phyloP scores from a whole-genome alignment of 64 coral and sea anemone species.

The Hydrozoanthus tunicans region DNA sequence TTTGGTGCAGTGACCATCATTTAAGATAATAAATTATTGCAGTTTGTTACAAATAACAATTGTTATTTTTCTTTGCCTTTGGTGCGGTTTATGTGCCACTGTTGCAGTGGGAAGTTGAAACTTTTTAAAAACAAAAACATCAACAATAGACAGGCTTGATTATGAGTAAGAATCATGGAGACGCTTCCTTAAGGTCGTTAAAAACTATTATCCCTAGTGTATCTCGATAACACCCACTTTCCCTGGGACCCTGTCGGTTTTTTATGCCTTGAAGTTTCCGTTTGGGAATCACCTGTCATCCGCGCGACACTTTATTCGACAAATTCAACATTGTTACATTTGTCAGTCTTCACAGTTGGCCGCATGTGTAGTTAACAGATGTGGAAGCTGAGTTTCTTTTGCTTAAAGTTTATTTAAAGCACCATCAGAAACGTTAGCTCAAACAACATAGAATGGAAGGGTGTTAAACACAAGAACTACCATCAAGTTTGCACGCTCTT shows the following conservation, averaged over 20 bases:
- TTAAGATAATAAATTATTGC: constrained; percentile 58
- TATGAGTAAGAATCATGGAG: background rate
- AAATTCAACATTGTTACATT: constrained; percentile 49
- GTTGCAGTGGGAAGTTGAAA: background rate
- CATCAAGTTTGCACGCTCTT: background rate
- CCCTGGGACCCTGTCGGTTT: background rate
- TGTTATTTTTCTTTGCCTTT: background rate
- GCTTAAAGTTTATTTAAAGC: background rate
- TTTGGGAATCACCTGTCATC: constrained; percentile 20
- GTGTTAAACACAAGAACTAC: background rate
- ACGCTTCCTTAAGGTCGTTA: background rate
- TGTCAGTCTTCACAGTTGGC: constrained; percentile 14
- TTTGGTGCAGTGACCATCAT: background rate
- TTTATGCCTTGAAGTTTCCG: background rate
- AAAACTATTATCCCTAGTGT: background rate
- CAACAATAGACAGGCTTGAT: background rate
- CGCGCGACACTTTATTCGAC: background rate
- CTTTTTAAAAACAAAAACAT: constrained; percentile 15
- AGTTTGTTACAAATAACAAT: constrained; percentile 38
- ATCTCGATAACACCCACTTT: constrained; percentile 17
- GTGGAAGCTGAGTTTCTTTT: background rate
- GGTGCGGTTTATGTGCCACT: background rate
- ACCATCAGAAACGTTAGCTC: background rate
- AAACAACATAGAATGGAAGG: background rate
- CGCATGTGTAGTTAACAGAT: constrained; percentile 2